Evolutionary conservation across 1,140 invertebrate species (phyloP).

Genomic region (Hesperophylax magnus): DNA sequence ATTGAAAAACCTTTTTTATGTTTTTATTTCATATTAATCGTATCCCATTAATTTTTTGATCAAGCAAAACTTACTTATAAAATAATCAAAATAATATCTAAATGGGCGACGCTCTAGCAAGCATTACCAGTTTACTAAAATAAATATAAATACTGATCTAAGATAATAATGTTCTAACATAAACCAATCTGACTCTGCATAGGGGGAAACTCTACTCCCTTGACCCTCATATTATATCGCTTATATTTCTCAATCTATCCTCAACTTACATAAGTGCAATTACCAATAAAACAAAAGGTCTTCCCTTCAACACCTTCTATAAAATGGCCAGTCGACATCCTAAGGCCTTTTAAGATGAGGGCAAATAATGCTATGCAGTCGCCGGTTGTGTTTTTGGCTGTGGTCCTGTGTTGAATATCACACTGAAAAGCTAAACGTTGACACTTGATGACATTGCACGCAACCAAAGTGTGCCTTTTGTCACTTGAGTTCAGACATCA

Average conservation of each 20-base stretch:
- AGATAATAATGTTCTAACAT: background rate
- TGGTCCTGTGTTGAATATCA: constrained; percentile 21
- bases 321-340: background rate
- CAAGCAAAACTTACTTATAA: no score
- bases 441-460: constrained; percentile 38
- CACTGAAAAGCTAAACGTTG: constrained; percentile 23
- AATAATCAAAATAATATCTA: no score
- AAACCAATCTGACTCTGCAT: background rate
- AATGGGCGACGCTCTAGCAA: no score
- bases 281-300: background rate
- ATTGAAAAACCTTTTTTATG: no score
- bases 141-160: no score
- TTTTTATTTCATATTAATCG: no score
- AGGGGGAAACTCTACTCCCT: constrained; percentile 9
- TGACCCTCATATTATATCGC: constrained; percentile 27
- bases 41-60: no score
- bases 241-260: background rate
- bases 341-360: background rate
- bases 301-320: background rate
- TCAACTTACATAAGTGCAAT: background rate
- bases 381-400: background rate
- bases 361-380: background rate
- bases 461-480: constrained; percentile 12
- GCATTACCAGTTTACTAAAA: no score
- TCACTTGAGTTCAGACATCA: background rate